These are phyloP conservation scores for Cromileptes altivelis DNA, from an alignment of 2,113 vertebrate genomes.

Conservation along the genomic window DNA sequence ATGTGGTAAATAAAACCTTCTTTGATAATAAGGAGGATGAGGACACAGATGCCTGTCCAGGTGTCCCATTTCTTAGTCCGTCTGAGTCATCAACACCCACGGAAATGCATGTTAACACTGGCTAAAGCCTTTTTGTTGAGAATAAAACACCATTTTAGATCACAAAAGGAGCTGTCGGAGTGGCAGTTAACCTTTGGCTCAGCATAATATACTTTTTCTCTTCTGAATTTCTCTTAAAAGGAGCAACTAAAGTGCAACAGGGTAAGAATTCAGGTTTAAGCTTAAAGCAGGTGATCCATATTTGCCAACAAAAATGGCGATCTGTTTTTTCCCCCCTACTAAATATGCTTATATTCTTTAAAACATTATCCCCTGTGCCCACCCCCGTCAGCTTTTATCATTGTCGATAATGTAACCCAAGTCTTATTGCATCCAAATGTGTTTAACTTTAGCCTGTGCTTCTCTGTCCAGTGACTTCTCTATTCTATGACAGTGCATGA, in stretches of 20 bases:
- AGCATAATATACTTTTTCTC: constrained; percentile 17
- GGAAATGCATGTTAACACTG: constrained; percentile 11
- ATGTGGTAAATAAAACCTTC: constrained; percentile 2
- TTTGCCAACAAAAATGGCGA: constrained; percentile 1
- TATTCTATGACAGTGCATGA: constrained; percentile 26
- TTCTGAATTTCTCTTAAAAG: not conserved
- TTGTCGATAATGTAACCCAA: not conserved
- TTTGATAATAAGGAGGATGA: constrained; percentile 12
- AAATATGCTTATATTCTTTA: not conserved
- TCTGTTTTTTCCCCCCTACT: not conserved
- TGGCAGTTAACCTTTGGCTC: constrained; percentile 33
- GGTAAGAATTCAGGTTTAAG: constrained; percentile 26
- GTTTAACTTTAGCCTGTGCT: constrained; percentile 5
- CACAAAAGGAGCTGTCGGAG: constrained; percentile 32
- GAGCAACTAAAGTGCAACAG: constrained; percentile 10
- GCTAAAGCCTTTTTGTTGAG: constrained; percentile 29
- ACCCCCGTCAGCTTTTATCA: not conserved
- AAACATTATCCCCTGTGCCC: not conserved
- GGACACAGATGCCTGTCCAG: not conserved
- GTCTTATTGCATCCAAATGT: constrained; percentile 1
- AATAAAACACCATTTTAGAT: constrained; percentile 34
- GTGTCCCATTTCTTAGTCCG: not conserved
- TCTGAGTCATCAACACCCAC: not conserved
- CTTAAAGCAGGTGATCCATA: constrained; percentile 5
- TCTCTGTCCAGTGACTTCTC: constrained; percentile 3